Evolutionary conservation across 92 coral and sea anemone genomes (phyloP).

Genomic region (Virgularia gustaviana): DNA sequence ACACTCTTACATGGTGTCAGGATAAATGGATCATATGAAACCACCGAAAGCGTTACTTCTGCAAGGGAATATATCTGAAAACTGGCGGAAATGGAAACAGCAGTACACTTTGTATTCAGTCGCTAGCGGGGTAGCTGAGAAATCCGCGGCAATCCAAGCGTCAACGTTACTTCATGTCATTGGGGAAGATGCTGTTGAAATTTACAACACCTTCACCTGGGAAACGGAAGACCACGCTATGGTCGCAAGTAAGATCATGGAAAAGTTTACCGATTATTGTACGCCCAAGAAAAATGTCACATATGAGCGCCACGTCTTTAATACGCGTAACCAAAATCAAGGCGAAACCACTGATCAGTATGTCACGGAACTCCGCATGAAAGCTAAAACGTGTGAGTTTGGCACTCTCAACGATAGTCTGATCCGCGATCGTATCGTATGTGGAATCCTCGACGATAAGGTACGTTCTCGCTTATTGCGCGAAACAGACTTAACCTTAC

Average conservation of each 20-base stretch:
- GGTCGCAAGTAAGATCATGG: constrained; percentile 15
- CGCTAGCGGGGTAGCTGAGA: constrained; percentile 7
- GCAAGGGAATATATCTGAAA: constrained; percentile 8
- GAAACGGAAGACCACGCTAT: constrained; percentile 4
- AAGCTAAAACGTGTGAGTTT: constrained; percentile 38
- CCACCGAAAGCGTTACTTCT: neutral
- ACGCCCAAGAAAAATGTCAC: constrained; percentile 38
- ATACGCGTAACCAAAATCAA: constrained; percentile 36
- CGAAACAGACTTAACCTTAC: constrained; percentile 1
- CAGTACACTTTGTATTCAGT: neutral
- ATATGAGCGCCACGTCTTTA: constrained; percentile 41
- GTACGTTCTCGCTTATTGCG: constrained; percentile 19
- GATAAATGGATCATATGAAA: constrained; percentile 6
- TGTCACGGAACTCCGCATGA: constrained; percentile 36
- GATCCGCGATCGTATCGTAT: constrained; percentile 27
- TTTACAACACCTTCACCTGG: constrained; percentile 38
- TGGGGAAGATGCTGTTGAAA: constrained; percentile 35
- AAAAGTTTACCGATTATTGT: constrained; percentile 15
- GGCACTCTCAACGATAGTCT: constrained; percentile 24
- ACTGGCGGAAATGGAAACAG: constrained; percentile 20
- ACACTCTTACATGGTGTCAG: constrained; percentile 33
- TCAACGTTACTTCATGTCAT: constrained; percentile 17
- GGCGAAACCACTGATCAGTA: constrained; percentile 42
- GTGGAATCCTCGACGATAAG: constrained; percentile 26
- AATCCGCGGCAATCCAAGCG: constrained; percentile 13